phyloP scores from a whole-genome alignment of 2,888 invertebrate genomes.

The Empis stercorea region DNA sequence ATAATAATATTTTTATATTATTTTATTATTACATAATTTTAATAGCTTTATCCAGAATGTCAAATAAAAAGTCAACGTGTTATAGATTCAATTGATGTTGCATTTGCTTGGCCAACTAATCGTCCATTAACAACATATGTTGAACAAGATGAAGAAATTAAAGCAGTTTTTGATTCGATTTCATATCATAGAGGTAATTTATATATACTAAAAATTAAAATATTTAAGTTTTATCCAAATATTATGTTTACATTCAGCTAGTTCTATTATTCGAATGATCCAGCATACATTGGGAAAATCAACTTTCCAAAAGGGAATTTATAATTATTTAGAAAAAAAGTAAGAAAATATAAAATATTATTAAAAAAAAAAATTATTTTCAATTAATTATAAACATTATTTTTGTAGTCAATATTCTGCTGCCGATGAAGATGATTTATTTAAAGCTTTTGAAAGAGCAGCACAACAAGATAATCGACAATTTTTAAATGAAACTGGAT shows the following conservation, averaged over 20 bases:
- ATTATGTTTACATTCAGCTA: too few species aligned
- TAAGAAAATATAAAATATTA: conserved; percentile 1
- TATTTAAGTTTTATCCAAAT: too few species aligned
- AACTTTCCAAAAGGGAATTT: conserved; percentile 2
- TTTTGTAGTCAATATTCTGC: conserved; percentile 26
- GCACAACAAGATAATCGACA: conserved; percentile 18
- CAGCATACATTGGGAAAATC: conserved; percentile 39
- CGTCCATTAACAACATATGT: conserved; percentile 29
- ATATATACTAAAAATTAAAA: too few species aligned
- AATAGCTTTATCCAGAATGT: conserved; percentile 50
- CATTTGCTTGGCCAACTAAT: conserved; percentile 22
- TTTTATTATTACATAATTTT: conserved; percentile 14
- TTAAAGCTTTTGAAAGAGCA: conserved; percentile 22
- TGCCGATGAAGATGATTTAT: conserved; percentile 28
- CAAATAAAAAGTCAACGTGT: conserved; percentile 52
- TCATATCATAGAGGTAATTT: conserved; percentile 49
- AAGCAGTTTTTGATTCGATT: conserved; percentile 43
- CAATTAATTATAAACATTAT: conserved; percentile 21
- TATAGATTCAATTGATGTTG: conserved; percentile 40
- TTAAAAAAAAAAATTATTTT: conserved; percentile 15
- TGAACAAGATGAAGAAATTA: conserved; percentile 25
- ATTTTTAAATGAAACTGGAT: conserved; percentile 3
- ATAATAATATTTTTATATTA: background rate
- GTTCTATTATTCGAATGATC: conserved; percentile 53
- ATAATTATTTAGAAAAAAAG: conserved; percentile 4